Percentiles rank a stretch among this genome's conserved stretches.
phyloP scores from a whole-genome alignment of 2,113 vertebrate genomes.

The Ptyas mucosa region DNA sequence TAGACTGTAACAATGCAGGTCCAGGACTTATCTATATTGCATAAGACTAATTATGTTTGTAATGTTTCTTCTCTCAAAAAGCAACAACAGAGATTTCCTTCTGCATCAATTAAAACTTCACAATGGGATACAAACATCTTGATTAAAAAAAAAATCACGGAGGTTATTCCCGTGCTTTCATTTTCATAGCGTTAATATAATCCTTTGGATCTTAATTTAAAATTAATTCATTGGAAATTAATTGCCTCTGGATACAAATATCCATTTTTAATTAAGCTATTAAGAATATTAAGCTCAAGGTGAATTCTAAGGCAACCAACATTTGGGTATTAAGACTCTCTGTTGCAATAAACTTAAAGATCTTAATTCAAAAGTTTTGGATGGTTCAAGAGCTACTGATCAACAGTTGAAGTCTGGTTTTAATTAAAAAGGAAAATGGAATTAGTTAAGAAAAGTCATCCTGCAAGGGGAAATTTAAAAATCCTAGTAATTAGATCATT shows the following conservation, averaged over 20 bases:
- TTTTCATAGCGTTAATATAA: conserved; percentile 35
- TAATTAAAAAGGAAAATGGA: conserved; percentile 21
- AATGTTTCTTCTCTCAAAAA: not conserved
- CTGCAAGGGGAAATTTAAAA: not conserved
- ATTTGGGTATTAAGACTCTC: conserved; percentile 30
- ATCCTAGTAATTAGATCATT: not conserved
- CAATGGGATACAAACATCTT: not conserved
- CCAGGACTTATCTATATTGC: conserved; percentile 12
- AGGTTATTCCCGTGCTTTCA: conserved; percentile 11
- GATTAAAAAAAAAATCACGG: not conserved
- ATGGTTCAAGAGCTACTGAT: conserved; percentile 35
- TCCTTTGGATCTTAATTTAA: conserved; percentile 45
- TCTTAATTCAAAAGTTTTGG: not conserved
- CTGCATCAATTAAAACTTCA: conserved; percentile 30
- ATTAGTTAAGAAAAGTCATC: not conserved
- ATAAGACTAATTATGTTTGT: not conserved
- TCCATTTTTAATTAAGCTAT: conserved; percentile 59
- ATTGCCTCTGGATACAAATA: conserved; percentile 60
- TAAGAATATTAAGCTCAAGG: conserved; percentile 63
- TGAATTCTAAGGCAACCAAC: conserved; percentile 58
- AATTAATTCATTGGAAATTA: conserved; percentile 64
- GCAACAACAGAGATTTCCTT: not conserved
- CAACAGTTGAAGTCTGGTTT: conserved; percentile 16
- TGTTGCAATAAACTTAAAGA: conserved; percentile 28
- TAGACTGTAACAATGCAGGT: not conserved